These are phyloP conservation scores for Neoniphon sammara DNA, from an alignment of 2,797 vertebrate genomes.

Conservation along the genomic window DNA sequence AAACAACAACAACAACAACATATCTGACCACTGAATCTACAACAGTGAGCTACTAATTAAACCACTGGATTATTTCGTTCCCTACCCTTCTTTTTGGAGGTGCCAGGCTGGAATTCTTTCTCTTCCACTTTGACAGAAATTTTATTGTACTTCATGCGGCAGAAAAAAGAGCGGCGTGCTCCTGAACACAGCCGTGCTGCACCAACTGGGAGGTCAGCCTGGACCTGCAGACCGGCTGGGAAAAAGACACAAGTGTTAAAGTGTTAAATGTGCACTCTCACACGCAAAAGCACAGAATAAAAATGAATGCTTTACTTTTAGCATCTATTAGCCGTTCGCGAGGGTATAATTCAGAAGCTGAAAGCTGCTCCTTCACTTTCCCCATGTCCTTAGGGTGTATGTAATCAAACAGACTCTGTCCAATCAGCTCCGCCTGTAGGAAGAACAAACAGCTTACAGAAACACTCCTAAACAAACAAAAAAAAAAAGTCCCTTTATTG, in stretches of 20 bases:
- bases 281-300: not conserved
- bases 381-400: slow-evolving; percentile 96
- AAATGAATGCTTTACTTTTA: slow-evolving; percentile 87
- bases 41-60: not conserved
- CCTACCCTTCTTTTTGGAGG: slow-evolving; percentile 92
- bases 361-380: slow-evolving; percentile 97
- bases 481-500: not conserved
- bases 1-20: no score
- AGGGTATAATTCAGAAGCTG: slow-evolving; percentile 88
- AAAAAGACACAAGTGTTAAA: slow-evolving; percentile 36
- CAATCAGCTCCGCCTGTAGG: slow-evolving; percentile 89
- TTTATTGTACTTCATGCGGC: slow-evolving; percentile 91
- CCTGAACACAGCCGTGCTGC: slow-evolving; percentile 87
- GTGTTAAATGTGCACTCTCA: slow-evolving; percentile 26
- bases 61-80: slow-evolving; percentile 14
- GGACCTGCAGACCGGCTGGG: slow-evolving; percentile 89
- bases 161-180: slow-evolving; percentile 94
- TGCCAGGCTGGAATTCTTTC: slow-evolving; percentile 82
- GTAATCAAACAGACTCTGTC: slow-evolving; percentile 95
- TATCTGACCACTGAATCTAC: not conserved
- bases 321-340: slow-evolving; percentile 90
- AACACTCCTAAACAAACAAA: slow-evolving; percentile 21
- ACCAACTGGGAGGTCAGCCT: slow-evolving; percentile 86
- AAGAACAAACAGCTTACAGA: slow-evolving; percentile 51
- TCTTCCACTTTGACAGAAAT: slow-evolving; percentile 86